A percentile compares a stretch with the other conserved stretches of the same genome.
Evolutionary conservation across 1,140 invertebrate species (phyloP).

Genomic region (Batillaria attramentaria): DNA sequence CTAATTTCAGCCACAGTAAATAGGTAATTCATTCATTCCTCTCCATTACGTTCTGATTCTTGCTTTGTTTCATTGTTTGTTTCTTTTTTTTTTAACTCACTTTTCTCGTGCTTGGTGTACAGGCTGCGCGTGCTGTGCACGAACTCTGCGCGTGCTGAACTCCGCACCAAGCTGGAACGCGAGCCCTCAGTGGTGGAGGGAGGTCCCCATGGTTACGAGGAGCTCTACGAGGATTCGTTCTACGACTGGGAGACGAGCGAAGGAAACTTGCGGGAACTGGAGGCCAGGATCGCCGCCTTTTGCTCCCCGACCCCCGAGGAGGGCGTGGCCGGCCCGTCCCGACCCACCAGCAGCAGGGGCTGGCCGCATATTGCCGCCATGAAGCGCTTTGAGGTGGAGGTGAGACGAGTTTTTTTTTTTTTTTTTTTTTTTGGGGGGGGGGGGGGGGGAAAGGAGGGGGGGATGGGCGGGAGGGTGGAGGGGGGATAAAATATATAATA

Average conservation of each 20-base stretch:
- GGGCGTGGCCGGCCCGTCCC: not conserved
- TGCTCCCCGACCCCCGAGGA: slow-evolving; percentile 36
- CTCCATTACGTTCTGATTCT: too few relatives aligned
- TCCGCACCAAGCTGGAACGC: slow-evolving; percentile 33
- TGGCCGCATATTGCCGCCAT: slow-evolving; percentile 43
- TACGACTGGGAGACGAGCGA: slow-evolving; percentile 66
- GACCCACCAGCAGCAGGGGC: not conserved
- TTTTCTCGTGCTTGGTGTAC: not conserved
- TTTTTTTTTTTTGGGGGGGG: not conserved
- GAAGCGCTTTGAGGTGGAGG: slow-evolving; percentile 52
- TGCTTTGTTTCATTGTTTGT: not conserved
- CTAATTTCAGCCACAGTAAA: too few relatives aligned
- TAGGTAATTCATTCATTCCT: too few relatives aligned
- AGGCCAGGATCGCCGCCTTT: slow-evolving; percentile 53
- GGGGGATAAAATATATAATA: too few relatives aligned
- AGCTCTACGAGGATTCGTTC: slow-evolving; percentile 51
- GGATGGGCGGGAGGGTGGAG: too few relatives aligned
- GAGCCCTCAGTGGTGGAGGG: slow-evolving; percentile 13
- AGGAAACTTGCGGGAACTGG: slow-evolving; percentile 50
- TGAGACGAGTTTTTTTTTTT: slow-evolving; percentile 9
- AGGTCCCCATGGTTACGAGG: slow-evolving; percentile 28
- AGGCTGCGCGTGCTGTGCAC: slow-evolving; percentile 13
- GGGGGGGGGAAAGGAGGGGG: too few relatives aligned
- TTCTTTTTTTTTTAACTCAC: not conserved
- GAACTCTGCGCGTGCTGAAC: not conserved